Evolutionary conservation across 2,797 vertebrate genomes (phyloP).

Genomic region (Melopsittacus undulatus): DNA sequence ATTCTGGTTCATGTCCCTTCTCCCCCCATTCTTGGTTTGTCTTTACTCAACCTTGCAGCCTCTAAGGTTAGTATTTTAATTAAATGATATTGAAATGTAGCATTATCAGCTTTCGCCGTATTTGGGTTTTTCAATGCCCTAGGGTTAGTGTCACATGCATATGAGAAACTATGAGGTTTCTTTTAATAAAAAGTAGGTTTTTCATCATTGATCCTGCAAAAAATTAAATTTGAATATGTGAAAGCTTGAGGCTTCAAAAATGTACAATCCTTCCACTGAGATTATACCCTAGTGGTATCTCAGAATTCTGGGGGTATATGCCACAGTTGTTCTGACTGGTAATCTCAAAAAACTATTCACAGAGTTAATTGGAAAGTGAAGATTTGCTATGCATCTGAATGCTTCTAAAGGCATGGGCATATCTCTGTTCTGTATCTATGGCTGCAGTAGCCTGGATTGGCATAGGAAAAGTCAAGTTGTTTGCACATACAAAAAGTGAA

Average conservation of each 20-base stretch:
- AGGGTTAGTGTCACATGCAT: neutral
- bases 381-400: neutral
- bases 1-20: neutral
- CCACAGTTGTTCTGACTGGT: accelerated
- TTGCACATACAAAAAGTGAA: neutral
- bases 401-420: neutral
- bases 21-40: neutral
- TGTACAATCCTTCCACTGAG: neutral
- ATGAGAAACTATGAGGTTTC: neutral
- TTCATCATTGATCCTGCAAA: neutral
- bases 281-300: neutral
- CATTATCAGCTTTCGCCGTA: neutral
- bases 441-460: neutral
- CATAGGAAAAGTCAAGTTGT: neutral
- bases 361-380: neutral
- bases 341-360: neutral
- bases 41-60: neutral
- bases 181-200: neutral
- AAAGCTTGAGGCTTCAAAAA: neutral
- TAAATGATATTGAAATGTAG: neutral
- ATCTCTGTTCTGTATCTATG: neutral
- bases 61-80: neutral
- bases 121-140: neutral
- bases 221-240: neutral
- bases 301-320: neutral